These are phyloP conservation scores for Nasonia oneida DNA, from an alignment of 2,888 invertebrate genomes.

Conservation along the genomic window DNA sequence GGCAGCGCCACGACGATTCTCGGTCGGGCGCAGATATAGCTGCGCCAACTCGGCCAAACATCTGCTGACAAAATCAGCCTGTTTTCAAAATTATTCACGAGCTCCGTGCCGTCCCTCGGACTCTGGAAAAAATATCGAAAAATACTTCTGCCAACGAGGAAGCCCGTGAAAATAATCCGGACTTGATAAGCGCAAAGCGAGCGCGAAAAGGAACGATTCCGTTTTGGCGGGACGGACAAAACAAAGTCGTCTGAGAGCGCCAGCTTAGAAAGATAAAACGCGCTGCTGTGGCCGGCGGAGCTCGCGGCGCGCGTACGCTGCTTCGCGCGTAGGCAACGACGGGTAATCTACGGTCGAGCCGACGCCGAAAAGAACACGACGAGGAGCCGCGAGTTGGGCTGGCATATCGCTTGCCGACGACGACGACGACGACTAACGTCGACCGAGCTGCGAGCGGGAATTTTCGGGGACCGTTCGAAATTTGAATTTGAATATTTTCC, in stretches of 20 bases:
- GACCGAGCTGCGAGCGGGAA: slow-evolving; percentile 10
- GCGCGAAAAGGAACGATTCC: not conserved
- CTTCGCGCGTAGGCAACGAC: slow-evolving; percentile 9
- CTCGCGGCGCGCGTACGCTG: not conserved
- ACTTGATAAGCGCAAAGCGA: not conserved
- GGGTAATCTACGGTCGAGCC: slow-evolving; percentile 28
- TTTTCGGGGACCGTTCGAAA: not conserved
- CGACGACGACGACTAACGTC: not conserved
- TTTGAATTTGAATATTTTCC: not conserved
- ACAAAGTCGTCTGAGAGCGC: not conserved
- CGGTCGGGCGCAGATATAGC: slow-evolving; percentile 26
- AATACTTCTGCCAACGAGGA: not conserved
- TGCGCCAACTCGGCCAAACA: slow-evolving; percentile 12
- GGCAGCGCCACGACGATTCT: slow-evolving; percentile 34
- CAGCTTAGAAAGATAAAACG: slow-evolving; percentile 62
- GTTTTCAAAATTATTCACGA: slow-evolving; percentile 56
- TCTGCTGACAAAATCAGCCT: slow-evolving; percentile 65
- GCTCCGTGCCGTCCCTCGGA: rapidly evolving
- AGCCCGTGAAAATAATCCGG: not conserved
- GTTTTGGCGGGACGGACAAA: slow-evolving; percentile 20
- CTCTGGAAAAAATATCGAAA: not conserved
- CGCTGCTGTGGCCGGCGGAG: slow-evolving; percentile 39
- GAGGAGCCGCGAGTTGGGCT: not conserved
- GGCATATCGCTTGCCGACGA: not conserved
- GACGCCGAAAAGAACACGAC: not conserved